phyloP scores from a whole-genome alignment of 2,888 invertebrate species.

The Oscheius sp. region DNA sequence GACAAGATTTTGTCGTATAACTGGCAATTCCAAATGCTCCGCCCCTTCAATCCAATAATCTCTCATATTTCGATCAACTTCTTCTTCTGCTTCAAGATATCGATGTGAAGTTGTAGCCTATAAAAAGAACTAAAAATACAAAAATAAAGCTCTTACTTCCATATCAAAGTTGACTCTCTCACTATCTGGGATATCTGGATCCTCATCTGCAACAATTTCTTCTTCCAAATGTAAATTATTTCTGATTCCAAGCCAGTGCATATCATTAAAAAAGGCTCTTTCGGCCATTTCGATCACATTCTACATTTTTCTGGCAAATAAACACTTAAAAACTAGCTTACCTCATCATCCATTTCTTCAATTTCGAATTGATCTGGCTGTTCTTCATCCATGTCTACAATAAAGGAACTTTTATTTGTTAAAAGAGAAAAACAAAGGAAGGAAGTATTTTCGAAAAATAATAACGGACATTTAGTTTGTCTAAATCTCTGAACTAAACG shows the following conservation, averaged over 20 bases:
- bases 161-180: slow-evolving; percentile 8
- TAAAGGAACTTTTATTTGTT: too few relatives aligned
- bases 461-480: too few relatives aligned
- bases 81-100: slow-evolving; percentile 3
- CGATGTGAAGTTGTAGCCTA: slow-evolving; percentile 9
- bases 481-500: too few relatives aligned
- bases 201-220: neutral
- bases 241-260: too few relatives aligned
- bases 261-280: neutral
- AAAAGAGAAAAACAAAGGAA: neutral
- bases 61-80: neutral
- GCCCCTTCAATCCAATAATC: slow-evolving; percentile 1
- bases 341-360: neutral
- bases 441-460: neutral
- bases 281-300: neutral
- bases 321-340: neutral
- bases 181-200: neutral
- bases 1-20: neutral
- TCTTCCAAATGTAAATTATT: neutral
- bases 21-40: neutral
- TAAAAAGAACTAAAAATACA: neutral
- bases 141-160: neutral
- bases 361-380: neutral
- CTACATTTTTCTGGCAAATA: neutral
- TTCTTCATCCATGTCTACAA: slow-evolving; percentile 1